Evolutionary conservation across 2,113 vertebrate genomes (phyloP).

Genomic region (Cairina moschata): DNA sequence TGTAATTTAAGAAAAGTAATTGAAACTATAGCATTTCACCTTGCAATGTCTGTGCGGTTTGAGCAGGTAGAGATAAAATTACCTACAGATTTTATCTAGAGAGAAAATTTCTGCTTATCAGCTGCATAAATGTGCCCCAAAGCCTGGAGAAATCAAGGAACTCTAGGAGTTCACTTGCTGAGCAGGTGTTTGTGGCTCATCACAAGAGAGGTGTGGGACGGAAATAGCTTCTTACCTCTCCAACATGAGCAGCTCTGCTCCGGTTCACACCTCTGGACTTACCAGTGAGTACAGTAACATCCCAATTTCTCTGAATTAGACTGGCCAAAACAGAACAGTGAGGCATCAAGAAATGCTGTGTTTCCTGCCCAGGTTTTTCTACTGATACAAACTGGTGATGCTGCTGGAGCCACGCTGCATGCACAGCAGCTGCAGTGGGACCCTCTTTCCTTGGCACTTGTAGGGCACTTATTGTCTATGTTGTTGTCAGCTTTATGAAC

Average conservation of each 20-base stretch:
- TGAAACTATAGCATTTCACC: conserved; percentile 18
- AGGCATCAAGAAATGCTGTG: not conserved
- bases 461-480: no score
- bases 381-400: not conserved
- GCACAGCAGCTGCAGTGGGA: not conserved
- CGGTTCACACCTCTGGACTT: not conserved
- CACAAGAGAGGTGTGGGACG: not conserved
- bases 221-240: conserved; percentile 4
- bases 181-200: not conserved
- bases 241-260: not conserved
- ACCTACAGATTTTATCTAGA: not conserved
- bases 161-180: not conserved
- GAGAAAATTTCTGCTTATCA: conserved; percentile 1
- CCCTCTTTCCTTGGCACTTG: not conserved
- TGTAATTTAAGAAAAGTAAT: conserved; percentile 38
- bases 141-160: conserved; percentile 35
- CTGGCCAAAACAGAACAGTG: not conserved
- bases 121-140: not conserved
- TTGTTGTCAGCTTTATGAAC: not conserved
- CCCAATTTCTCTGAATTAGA: not conserved
- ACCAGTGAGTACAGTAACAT: not conserved
- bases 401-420: not conserved
- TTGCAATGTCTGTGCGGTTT: not conserved
- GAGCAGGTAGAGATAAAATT: not conserved
- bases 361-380: not conserved